Conservation (phyloP, 2,113 vertebrate genomes). For the Sphaerodactylus townsendi region DNA sequence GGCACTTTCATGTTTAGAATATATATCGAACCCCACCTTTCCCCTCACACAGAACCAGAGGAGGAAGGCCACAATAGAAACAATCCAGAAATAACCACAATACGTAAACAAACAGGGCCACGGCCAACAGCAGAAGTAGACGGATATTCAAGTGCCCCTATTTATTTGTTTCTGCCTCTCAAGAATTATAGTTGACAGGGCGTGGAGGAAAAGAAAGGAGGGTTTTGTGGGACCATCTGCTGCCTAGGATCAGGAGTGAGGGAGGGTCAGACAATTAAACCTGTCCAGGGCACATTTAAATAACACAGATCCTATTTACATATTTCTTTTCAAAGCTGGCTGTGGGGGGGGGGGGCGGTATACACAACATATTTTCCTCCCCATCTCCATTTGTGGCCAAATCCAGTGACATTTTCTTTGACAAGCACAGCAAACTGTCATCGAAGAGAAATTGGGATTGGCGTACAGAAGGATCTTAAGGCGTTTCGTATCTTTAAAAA, state of each 20-base stretch:
- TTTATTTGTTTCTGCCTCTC: not conserved
- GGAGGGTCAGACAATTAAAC: not conserved
- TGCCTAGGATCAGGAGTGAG: not conserved
- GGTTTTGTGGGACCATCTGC: not conserved
- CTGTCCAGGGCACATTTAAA: conserved; percentile 3
- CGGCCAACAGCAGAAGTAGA: not conserved
- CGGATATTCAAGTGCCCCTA: too few species aligned
- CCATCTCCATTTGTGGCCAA: not conserved
- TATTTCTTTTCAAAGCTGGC: not conserved
- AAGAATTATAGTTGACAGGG: not conserved
- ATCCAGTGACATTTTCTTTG: too few species aligned
- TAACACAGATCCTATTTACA: conserved; percentile 6
- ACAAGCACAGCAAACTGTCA: not conserved
- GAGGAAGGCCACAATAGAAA: too few species aligned
- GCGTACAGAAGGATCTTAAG: not conserved
- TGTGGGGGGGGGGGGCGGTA: too few species aligned
- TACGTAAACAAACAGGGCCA: conserved; percentile 2
- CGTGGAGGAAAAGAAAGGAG: not conserved
- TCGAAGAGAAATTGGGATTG: not conserved
- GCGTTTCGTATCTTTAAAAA: not conserved
- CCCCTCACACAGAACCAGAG: too few species aligned
- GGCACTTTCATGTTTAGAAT: too few species aligned
- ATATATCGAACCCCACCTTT: too few species aligned
- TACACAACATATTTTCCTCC: not conserved
- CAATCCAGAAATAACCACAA: too few species aligned